Percentiles rank a stretch among this genome's conserved stretches.
Evolutionary conservation across 2,888 invertebrate genomes (phyloP).

Genomic region (Prosopocoilus inquinatus): DNA sequence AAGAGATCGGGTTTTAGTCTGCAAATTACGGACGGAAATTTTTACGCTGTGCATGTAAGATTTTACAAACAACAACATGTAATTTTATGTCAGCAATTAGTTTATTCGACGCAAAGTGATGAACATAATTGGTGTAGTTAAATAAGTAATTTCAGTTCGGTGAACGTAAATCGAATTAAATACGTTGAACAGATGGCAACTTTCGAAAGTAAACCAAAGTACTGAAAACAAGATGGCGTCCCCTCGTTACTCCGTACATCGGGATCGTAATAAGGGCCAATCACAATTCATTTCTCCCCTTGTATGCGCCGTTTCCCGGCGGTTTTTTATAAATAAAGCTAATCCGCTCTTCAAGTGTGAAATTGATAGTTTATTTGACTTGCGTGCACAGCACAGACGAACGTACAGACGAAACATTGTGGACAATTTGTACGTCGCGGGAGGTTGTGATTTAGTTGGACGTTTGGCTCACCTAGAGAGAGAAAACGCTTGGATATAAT

Average conservation of each 20-base stretch:
- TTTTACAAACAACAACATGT: too few relatives aligned
- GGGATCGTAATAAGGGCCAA: conserved; percentile 22
- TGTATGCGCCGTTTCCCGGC: conserved; percentile 19
- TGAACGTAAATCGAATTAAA: too few relatives aligned
- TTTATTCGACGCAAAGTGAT: too few relatives aligned
- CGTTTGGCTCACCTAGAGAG: conserved; percentile 10
- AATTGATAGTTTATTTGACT: conserved; percentile 39
- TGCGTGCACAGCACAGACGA: conserved; percentile 26
- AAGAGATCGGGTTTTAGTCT: too few relatives aligned
- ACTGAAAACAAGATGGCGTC: conserved; percentile 26
- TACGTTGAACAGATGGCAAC: too few relatives aligned
- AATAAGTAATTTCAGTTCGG: too few relatives aligned
- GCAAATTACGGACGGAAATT: too few relatives aligned
- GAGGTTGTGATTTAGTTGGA: conserved; percentile 1
- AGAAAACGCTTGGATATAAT: conserved; percentile 14
- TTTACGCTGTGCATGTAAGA: too few relatives aligned
- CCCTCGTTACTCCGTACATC: conserved; percentile 15
- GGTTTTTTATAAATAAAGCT: conserved; percentile 22
- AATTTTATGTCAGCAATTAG: too few relatives aligned
- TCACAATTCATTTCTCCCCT: conserved; percentile 24
- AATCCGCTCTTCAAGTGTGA: conserved; percentile 34
- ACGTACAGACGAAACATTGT: conserved; percentile 19
- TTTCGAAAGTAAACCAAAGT: not conserved
- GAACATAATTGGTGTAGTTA: too few relatives aligned
- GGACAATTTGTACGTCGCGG: conserved; percentile 9